Evolutionary conservation across 2,888 invertebrate species (phyloP).

Genomic region (Elmis aenea): DNA sequence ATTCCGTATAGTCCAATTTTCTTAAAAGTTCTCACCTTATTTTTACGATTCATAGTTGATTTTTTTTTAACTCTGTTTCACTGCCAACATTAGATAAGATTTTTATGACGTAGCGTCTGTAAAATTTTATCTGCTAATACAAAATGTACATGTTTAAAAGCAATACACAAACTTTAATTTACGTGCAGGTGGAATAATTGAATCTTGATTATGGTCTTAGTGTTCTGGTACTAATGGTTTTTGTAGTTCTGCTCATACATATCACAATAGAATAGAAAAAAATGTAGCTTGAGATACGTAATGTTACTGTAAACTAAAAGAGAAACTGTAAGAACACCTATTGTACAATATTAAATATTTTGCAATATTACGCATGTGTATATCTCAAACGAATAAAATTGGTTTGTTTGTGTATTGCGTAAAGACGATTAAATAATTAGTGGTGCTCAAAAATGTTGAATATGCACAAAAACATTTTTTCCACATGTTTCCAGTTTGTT

Average conservation of each 20-base stretch:
- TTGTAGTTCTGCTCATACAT: slow-evolving; percentile 43
- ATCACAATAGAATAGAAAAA: slow-evolving; percentile 31
- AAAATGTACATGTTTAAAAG: slow-evolving; percentile 13
- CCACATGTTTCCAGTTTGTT: not conserved
- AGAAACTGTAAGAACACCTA: slow-evolving; percentile 4
- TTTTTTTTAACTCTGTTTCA: slow-evolving; percentile 36
- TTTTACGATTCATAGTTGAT: too few species aligned
- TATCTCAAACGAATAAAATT: slow-evolving; percentile 11
- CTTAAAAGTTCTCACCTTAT: too few species aligned
- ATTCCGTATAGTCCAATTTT: too few species aligned
- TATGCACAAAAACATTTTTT: slow-evolving; percentile 6
- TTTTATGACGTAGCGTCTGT: not conserved
- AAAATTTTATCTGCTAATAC: slow-evolving; percentile 7
- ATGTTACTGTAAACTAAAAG: slow-evolving; percentile 4
- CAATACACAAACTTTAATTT: slow-evolving; percentile 14
- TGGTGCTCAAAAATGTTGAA: slow-evolving; percentile 39
- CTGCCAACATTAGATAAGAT: slow-evolving; percentile 37
- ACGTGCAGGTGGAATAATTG: slow-evolving; percentile 2
- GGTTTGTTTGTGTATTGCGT: slow-evolving; percentile 32
- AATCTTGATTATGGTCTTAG: not conserved
- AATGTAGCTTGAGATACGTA: slow-evolving; percentile 12
- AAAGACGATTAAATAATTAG: slow-evolving; percentile 26
- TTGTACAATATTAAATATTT: too few species aligned
- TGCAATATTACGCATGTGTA: too few species aligned
- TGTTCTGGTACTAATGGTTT: not conserved